Evolutionary conservation across 1,140 invertebrate species (phyloP).

Genomic region (Drosophila eugracilis): DNA sequence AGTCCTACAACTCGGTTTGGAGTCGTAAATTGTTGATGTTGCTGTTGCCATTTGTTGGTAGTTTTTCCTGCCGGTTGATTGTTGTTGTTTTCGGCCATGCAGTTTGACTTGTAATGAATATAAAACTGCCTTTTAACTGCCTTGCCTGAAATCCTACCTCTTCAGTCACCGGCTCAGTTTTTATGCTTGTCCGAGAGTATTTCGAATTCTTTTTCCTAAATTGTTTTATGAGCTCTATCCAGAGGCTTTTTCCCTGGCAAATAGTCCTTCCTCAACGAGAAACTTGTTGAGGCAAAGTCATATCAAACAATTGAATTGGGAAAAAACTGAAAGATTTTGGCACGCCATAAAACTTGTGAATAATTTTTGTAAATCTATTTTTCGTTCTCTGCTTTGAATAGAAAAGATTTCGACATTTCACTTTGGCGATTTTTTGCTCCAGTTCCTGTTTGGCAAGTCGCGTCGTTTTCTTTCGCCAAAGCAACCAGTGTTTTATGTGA

Average conservation of each 20-base stretch:
- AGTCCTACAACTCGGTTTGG: constrained; percentile 43
- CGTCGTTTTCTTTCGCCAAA: constrained; percentile 43
- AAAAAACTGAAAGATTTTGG: constrained; percentile 51
- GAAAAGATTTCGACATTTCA: constrained; percentile 64
- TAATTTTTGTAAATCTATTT: constrained; percentile 57
- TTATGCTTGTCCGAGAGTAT: constrained; percentile 42
- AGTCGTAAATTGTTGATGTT: constrained; percentile 72
- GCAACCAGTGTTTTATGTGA: constrained; percentile 79
- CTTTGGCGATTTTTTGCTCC: constrained; percentile 65
- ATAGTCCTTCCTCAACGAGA: constrained; percentile 19
- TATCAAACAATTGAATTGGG: constrained; percentile 32
- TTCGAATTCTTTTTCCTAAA: constrained; percentile 48
- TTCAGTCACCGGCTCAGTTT: not conserved
- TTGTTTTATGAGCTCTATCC: constrained; percentile 41
- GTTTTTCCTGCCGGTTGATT: constrained; percentile 28
- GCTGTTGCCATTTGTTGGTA: constrained; percentile 59
- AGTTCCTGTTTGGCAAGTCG: constrained; percentile 70
- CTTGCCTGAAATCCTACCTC: constrained; percentile 15
- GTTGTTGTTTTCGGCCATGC: constrained; percentile 18
- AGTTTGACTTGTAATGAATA: constrained; percentile 68
- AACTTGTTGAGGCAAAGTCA: constrained; percentile 68
- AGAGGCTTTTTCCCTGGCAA: constrained; percentile 7
- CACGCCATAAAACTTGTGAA: constrained; percentile 63
- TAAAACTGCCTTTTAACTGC: constrained; percentile 75
- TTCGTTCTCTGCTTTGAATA: constrained; percentile 24